Base-by-base conservation (phyloP, 1,140 invertebrate species). In the Drosophila pachea region DNA sequence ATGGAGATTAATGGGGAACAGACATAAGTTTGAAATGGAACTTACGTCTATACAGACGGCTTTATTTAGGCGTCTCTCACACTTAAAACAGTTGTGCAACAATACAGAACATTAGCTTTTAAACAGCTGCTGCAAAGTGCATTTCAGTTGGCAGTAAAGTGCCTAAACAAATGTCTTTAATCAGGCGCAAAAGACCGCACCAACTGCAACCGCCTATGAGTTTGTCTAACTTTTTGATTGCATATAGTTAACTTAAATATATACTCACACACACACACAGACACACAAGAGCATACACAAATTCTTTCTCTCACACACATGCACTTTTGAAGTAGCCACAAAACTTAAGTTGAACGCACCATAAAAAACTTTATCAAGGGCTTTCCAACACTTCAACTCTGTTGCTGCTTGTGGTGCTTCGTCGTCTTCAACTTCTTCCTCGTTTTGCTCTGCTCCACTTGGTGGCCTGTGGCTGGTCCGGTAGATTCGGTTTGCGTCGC, bases 151-250 rank as follows among this genome's bases (percentile, higher is more conserved):
- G 29, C 11, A 47, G 7, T 5, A 14, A 7, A 6, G 48, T 14
- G 33, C 49, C 8, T 29, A 3, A 9, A 4, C 9, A 9, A 47
- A 49, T 52, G 50, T 55, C 50, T 78, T 73, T 73, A 84, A 78
- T 78, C 62, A 78, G 75, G 68, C 65, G 49, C 52, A 70, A 59
- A 38, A 70, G 52, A 50, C 52, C 66, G 35, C 58, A 62, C 16
- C 47, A 62, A 50, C 61, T 76, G 62, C 42, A 66, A 68, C 36
- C 62, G 71, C 55, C 66, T 50, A 66, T 50, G 40, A 65, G 58
- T 58, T 43, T 33, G 52, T 48, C 55, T 58, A 45, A 45, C 36
- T 60, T 43, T 5, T 45, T 31, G 22, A 54, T 67, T 55, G 36
- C 43, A 73, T 63, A 66, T 59, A 64, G 33, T 60, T 66, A 49